Conservation (phyloP, 2,888 invertebrate genomes). For the Globia sparganii region DNA sequence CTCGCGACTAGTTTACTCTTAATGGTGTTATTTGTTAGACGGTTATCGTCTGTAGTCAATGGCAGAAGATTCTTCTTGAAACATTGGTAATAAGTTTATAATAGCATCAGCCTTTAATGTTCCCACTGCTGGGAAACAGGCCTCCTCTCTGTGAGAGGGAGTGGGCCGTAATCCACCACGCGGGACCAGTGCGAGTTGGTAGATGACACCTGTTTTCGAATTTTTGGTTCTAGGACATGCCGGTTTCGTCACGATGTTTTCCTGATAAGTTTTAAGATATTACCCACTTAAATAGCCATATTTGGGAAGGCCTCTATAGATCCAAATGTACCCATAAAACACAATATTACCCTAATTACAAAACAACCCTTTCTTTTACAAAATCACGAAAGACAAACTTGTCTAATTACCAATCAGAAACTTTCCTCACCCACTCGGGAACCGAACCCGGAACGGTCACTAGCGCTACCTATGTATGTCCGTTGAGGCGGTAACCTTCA, state of each 20-base stretch:
- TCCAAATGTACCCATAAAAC: background rate
- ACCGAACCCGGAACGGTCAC: constrained; percentile 37
- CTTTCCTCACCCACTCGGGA: constrained; percentile 33
- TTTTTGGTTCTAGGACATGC: background rate
- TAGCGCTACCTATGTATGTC: constrained; percentile 32
- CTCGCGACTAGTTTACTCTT: no score
- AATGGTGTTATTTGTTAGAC: background rate
- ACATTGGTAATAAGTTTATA: background rate
- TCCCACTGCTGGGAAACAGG: background rate
- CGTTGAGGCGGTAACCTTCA: constrained; percentile 59
- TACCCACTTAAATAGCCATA: background rate
- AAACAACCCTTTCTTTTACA: background rate
- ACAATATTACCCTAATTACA: background rate
- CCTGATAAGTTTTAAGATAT: background rate
- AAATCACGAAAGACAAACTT: background rate
- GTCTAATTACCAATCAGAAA: constrained; percentile 18
- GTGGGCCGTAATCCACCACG: background rate
- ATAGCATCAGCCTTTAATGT: background rate
- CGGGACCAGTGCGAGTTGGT: background rate
- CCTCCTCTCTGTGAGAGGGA: background rate
- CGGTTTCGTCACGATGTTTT: no score
- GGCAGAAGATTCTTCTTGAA: background rate
- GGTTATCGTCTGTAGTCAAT: background rate
- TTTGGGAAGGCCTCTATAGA: background rate
- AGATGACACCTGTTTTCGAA: background rate